phyloP scores from a whole-genome alignment of 2,797 vertebrate genomes.

The Gastrophryne carolinensis region DNA sequence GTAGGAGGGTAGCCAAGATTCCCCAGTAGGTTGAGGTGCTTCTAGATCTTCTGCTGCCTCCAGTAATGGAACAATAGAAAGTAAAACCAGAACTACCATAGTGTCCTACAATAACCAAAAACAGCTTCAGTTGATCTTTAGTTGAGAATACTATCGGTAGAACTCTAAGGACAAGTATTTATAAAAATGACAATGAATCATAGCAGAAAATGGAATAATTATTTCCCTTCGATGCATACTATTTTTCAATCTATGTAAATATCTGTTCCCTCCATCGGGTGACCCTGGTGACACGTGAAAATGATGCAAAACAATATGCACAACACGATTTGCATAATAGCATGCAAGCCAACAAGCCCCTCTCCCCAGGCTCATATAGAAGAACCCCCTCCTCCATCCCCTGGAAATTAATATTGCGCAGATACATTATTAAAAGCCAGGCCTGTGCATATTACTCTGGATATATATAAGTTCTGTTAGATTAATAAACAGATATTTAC shows the following conservation, averaged over 20 bases:
- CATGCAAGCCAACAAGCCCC: not conserved
- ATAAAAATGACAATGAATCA: not conserved
- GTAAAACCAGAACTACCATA: no score
- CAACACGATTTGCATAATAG: not conserved
- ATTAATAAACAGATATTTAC: constrained; percentile 12
- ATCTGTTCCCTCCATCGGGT: not conserved
- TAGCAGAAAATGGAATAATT: not conserved
- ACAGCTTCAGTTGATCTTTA: no score
- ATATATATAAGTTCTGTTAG: not conserved
- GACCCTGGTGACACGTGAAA: not conserved
- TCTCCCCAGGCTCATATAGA: not conserved
- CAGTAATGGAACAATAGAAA: no score
- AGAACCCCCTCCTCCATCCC: not conserved
- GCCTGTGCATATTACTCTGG: not conserved
- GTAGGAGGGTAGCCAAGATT: no score
- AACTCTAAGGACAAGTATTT: not conserved
- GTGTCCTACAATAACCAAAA: no score
- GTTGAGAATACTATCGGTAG: no score
- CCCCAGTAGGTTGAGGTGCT: no score
- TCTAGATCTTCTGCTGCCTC: not conserved
- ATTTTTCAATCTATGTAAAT: not conserved
- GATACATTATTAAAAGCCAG: constrained; percentile 1
- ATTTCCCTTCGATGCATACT: not conserved
- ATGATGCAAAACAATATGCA: not conserved
- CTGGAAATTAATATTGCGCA: not conserved